These are phyloP conservation scores for Diadophis punctatus DNA, from an alignment of 2,113 vertebrate genomes.

Conservation along the genomic window DNA sequence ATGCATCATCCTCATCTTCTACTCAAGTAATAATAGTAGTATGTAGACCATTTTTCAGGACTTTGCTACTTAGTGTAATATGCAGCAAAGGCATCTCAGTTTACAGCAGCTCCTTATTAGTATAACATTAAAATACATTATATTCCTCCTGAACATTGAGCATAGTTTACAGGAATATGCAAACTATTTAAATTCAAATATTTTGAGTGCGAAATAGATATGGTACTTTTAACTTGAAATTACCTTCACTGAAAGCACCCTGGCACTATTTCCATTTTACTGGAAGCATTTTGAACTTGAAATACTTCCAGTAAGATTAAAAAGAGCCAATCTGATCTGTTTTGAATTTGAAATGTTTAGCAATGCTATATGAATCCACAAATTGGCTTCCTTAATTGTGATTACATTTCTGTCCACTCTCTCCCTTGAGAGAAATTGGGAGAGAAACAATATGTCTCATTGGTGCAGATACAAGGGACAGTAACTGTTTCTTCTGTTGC, in stretches of 20 bases:
- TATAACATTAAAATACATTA: not conserved
- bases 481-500: too few species aligned
- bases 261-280: not conserved
- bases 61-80: not conserved
- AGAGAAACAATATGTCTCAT: too few species aligned
- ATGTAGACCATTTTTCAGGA: not conserved
- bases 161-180: not conserved
- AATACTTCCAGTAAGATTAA: not conserved
- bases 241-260: not conserved
- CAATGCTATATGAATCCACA: not conserved
- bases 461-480: too few species aligned
- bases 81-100: not conserved
- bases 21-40: not conserved
- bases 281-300: not conserved
- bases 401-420: too few species aligned
- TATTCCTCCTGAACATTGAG: not conserved
- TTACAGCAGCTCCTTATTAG: not conserved
- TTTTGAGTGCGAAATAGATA: not conserved
- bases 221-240: not conserved
- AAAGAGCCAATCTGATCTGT: not conserved
- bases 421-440: too few species aligned
- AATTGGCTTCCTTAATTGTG: not conserved
- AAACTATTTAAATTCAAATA: not conserved
- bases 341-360: not conserved
- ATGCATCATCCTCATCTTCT: not conserved